Percentiles rank a stretch among this genome's conserved stretches.
phyloP scores from a whole-genome alignment of 2,888 invertebrate genomes.

The Tolmerus cingulatus region DNA sequence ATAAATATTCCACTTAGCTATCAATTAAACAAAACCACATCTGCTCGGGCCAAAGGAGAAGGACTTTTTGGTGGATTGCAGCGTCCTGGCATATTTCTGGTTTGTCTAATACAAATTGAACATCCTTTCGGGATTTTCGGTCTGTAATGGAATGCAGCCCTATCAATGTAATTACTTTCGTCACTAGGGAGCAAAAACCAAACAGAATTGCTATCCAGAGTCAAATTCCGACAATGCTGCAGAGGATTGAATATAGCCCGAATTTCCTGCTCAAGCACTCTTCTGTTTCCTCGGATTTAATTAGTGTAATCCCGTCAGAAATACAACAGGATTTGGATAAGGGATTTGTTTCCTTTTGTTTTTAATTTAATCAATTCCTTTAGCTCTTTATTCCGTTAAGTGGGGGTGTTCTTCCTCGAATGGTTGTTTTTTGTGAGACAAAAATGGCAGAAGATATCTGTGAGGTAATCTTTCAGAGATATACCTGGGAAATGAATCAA shows the following conservation, averaged over 20 bases:
- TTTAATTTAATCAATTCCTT: not conserved
- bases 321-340: constrained; percentile 15
- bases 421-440: not conserved
- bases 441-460: not conserved
- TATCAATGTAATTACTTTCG: constrained; percentile 12
- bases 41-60: not conserved
- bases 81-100: not conserved
- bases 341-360: constrained; percentile 16
- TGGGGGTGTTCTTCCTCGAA: not conserved
- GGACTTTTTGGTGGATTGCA: not conserved
- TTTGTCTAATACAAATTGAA: not conserved
- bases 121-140: not conserved
- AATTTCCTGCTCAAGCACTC: not conserved
- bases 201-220: not conserved
- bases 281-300: constrained; percentile 18
- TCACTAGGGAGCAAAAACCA: not conserved
- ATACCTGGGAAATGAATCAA: not conserved
- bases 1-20: not conserved
- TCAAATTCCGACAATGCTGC: not conserved
- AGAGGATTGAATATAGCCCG: constrained; percentile 1
- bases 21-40: not conserved
- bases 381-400: not conserved
- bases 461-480: not conserved
- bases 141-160: not conserved
- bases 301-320: constrained; percentile 27